These are phyloP conservation scores for Loris lydekkerianus DNA, from an alignment of 2,797 vertebrate species.

Conservation along the genomic window DNA sequence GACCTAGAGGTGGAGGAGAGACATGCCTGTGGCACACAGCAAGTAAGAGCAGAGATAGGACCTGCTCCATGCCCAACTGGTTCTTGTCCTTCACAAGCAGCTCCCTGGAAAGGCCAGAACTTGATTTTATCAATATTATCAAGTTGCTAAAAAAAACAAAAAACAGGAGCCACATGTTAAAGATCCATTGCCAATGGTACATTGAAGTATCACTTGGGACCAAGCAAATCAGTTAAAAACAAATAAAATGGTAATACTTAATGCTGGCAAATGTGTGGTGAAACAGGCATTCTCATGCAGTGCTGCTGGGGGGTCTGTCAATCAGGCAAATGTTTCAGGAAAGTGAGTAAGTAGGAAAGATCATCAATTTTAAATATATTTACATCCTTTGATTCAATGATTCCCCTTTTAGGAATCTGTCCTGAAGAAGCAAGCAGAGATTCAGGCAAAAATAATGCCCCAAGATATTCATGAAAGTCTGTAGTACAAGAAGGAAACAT, in stretches of 20 bases:
- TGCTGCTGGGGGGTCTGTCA: not conserved
- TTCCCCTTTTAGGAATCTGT: not conserved
- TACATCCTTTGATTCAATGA: not conserved
- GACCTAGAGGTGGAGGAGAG: not conserved
- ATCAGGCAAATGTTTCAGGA: not conserved
- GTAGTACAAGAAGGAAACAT: not conserved
- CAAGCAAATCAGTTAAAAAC: not conserved
- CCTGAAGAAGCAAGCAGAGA: not conserved
- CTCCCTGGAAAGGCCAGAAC: not conserved
- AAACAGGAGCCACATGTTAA: not conserved
- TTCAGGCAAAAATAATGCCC: not conserved
- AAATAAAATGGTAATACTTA: not conserved
- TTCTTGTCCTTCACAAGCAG: not conserved
- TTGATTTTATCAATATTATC: not conserved
- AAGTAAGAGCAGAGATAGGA: not conserved
- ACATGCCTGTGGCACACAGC: accelerated
- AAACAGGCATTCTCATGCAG: not conserved
- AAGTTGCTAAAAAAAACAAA: not conserved
- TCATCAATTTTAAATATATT: not conserved
- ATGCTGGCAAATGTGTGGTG: not conserved
- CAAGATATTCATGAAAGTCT: not conserved
- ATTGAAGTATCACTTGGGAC: not conserved
- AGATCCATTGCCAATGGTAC: not conserved
- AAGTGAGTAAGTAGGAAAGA: not conserved
- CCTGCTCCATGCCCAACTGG: not conserved